These are phyloP conservation scores for Diadegma fenestrale DNA, from an alignment of 2,888 invertebrate genomes.

Conservation along the genomic window DNA sequence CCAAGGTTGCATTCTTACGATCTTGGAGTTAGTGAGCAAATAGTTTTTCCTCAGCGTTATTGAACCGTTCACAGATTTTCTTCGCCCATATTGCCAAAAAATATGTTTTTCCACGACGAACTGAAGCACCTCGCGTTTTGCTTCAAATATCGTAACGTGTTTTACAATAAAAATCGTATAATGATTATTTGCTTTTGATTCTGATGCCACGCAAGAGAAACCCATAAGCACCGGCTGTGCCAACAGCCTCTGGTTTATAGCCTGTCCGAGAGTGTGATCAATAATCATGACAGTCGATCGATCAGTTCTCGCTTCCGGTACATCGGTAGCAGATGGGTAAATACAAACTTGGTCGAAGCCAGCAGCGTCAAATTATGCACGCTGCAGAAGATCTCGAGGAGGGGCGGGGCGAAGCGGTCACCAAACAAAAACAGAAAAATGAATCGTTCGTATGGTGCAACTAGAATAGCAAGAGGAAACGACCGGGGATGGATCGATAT, in stretches of 20 bases:
- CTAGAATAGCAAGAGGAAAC: neutral
- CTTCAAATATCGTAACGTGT: neutral
- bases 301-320: conserved; percentile 52
- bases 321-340: conserved; percentile 51
- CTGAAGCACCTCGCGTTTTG: neutral
- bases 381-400: neutral
- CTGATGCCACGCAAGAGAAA: conserved; percentile 33
- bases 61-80: neutral
- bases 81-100: neutral
- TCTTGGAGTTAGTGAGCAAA: conserved; percentile 32
- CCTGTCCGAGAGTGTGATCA: conserved; percentile 55
- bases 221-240: conserved; percentile 42
- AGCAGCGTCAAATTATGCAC: conserved; percentile 12
- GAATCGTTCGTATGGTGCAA: neutral
- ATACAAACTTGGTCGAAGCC: conserved; percentile 32
- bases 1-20: conserved; percentile 26
- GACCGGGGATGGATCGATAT: neutral
- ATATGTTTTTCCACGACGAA: neutral
- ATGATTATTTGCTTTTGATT: conserved; percentile 28
- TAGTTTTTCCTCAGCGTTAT: conserved; percentile 10
- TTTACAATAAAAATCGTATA: conserved; percentile 17
- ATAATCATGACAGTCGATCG: conserved; percentile 69
- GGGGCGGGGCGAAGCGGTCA: neutral
- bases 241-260: conserved; percentile 22
- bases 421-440: neutral